Conservation (phyloP, 2,797 vertebrate genomes). For the Caiman crocodilus region DNA sequence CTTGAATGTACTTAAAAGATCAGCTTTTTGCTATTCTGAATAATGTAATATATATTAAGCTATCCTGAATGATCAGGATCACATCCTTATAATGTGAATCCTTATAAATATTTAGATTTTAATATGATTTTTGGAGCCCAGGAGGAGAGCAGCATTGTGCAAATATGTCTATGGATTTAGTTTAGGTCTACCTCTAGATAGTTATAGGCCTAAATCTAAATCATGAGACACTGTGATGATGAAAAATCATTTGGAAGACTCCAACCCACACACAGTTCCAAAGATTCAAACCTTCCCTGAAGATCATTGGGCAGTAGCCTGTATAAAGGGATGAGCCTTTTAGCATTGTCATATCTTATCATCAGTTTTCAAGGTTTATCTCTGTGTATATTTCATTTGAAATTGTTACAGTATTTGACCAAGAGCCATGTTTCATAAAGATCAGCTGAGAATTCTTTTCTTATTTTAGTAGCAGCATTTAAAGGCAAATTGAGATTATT, state of each 20-base stretch:
- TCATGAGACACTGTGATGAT: not conserved
- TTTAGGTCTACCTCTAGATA: not conserved
- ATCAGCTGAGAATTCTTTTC: not conserved
- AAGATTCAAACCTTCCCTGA: not conserved
- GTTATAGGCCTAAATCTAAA: not conserved
- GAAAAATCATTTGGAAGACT: not conserved
- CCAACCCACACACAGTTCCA: not conserved
- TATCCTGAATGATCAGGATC: not conserved
- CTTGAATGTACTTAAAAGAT: not conserved
- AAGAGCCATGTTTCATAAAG: not conserved
- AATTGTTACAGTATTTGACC: not conserved
- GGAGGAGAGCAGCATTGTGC: not conserved
- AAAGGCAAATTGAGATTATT: not conserved
- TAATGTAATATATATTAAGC: not conserved
- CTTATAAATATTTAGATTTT: not conserved
- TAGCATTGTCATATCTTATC: fast-evolving
- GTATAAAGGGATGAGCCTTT: not conserved
- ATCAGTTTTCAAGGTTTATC: not conserved
- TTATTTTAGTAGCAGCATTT: not conserved
- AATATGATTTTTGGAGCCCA: fast-evolving
- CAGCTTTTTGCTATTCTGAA: not conserved
- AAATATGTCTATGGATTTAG: not conserved
- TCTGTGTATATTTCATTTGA: not conserved
- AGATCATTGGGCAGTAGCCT: fast-evolving
- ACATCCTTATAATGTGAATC: no score